Evolutionary conservation across 35 echinoderm and acorn worm genomes (phyloP).

Genomic region (Nesometra sesokonis): DNA sequence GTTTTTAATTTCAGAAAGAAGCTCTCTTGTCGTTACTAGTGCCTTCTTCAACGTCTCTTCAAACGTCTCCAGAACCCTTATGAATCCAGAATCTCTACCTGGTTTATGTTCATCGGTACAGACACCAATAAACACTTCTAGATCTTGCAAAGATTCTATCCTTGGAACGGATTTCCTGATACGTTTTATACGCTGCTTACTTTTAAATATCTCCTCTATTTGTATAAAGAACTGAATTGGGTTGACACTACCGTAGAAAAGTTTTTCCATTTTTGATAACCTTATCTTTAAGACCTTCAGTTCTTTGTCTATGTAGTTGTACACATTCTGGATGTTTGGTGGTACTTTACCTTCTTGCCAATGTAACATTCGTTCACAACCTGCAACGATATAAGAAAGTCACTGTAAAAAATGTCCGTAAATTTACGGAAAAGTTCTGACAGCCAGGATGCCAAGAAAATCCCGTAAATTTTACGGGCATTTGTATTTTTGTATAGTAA

Average conservation of each 20-base stretch:
- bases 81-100: constrained; percentile 75
- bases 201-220: constrained; percentile 89
- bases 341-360: constrained; percentile 64
- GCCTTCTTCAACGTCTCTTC: constrained; percentile 33
- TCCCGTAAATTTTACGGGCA: too few species aligned
- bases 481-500: too few species aligned
- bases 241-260: constrained; percentile 81
- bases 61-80: constrained; percentile 66
- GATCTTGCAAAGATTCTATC: constrained; percentile 46
- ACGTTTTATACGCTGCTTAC: constrained; percentile 65
- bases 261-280: constrained; percentile 72
- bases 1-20: constrained; percentile 60
- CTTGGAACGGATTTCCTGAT: constrained; percentile 52
- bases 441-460: too few species aligned
- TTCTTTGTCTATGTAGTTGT: constrained; percentile 77
- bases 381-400: too few species aligned
- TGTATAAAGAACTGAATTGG: constrained; percentile 86
- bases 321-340: constrained; percentile 58
- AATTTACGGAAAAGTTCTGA: too few species aligned
- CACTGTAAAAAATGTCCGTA: too few species aligned
- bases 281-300: constrained; percentile 51
- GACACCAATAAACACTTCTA: constrained; percentile 61
- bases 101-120: constrained; percentile 58
- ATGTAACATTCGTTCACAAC: not conserved
- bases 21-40: constrained; percentile 39